phyloP scores from a whole-genome alignment of 2,888 invertebrate genomes.

The Amiota mariae region DNA sequence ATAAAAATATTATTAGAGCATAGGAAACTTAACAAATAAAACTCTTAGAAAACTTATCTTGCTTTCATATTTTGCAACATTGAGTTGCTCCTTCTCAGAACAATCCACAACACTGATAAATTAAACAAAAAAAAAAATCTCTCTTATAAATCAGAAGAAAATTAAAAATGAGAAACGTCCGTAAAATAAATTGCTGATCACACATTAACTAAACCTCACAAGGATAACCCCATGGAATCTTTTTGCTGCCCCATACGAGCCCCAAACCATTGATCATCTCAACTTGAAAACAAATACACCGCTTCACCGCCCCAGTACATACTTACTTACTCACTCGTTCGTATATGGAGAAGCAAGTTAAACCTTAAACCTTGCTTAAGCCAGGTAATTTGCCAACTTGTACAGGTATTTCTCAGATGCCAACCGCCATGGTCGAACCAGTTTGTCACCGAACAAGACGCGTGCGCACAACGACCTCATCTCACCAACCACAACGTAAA shows the following conservation, averaged over 20 bases:
- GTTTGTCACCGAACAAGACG: constrained; percentile 45
- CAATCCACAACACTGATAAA: no score
- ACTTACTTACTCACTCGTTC: no score
- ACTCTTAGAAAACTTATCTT: no score
- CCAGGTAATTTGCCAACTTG: background rate
- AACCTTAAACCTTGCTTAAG: background rate
- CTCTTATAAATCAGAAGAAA: no score
- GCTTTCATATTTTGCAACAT: no score
- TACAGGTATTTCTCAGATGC: constrained; percentile 33
- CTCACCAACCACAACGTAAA: constrained; percentile 4
- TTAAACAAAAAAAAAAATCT: no score
- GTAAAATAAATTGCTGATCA: no score
- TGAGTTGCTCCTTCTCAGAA: no score
- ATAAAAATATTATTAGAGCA: no score
- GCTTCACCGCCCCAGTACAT: background rate
- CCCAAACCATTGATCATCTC: constrained; percentile 26
- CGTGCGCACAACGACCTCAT: constrained; percentile 22
- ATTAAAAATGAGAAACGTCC: no score
- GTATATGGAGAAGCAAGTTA: background rate
- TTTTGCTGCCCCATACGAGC: background rate
- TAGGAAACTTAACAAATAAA: no score
- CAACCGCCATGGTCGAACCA: constrained; percentile 39
- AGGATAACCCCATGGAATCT: constrained; percentile 14
- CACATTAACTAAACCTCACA: background rate
- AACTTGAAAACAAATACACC: background rate